These are phyloP conservation scores for Buphagus erythrorhynchus DNA, from an alignment of 2,797 vertebrate genomes.

Conservation along the genomic window DNA sequence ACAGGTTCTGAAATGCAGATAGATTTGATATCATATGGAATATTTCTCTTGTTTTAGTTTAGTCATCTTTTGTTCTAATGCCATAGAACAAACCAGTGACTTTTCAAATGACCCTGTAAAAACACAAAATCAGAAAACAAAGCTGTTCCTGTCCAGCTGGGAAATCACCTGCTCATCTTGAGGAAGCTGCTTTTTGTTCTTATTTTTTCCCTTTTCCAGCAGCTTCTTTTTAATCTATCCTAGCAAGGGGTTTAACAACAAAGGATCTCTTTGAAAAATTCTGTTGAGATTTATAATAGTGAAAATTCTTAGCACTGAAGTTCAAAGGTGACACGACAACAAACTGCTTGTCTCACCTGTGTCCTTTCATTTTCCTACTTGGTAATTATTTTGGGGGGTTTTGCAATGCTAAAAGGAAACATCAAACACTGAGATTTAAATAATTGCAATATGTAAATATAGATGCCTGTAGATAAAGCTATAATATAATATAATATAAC, in stretches of 20 bases:
- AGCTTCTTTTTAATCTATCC: background rate
- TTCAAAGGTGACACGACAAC: background rate
- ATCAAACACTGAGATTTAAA: background rate
- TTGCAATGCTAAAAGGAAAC: background rate
- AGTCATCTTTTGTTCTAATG: conserved; percentile 28
- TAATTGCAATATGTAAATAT: background rate
- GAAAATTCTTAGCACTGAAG: background rate
- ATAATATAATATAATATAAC: fast-evolving
- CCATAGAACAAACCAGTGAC: background rate
- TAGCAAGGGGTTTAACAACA: background rate
- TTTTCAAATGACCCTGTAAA: conserved; percentile 12
- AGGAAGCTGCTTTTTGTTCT: background rate
- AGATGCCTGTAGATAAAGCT: background rate
- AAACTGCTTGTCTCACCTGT: background rate
- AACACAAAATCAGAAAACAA: background rate
- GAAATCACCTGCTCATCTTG: background rate
- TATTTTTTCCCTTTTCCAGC: background rate
- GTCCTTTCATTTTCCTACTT: background rate
- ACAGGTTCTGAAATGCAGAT: conserved; percentile 72
- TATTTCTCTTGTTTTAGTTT: conserved; percentile 14
- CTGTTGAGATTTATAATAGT: background rate
- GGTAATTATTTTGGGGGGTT: background rate
- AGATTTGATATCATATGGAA: conserved; percentile 59
- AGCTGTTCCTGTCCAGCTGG: background rate
- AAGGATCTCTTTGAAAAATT: background rate